Percentiles rank a stretch among this genome's conserved stretches.
phyloP scores from a whole-genome alignment of 2,888 invertebrate species.

The Lasius fuliginosus region DNA sequence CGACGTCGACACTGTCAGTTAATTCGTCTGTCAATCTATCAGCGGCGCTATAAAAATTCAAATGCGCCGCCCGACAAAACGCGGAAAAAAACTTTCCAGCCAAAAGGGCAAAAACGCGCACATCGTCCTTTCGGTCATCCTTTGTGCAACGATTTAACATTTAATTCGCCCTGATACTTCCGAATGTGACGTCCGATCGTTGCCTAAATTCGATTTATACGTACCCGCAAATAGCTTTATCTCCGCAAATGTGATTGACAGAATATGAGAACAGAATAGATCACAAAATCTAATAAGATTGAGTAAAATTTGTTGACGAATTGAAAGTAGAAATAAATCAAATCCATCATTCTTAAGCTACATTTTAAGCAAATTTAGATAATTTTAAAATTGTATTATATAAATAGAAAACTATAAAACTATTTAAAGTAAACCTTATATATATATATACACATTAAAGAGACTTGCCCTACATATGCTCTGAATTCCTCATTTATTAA shows the following conservation, averaged over 20 bases:
- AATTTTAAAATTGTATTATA: neutral
- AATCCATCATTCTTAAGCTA: neutral
- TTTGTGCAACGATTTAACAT: conserved; percentile 55
- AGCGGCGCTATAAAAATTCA: conserved; percentile 54
- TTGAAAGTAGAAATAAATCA: neutral
- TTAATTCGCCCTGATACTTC: conserved; percentile 54
- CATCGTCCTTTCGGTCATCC: conserved; percentile 31
- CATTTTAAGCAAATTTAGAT: neutral
- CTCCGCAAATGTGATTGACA: conserved; percentile 43
- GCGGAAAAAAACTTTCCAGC: conserved; percentile 41
- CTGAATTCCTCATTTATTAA: neutral
- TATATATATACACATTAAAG: too few species aligned
- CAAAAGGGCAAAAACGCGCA: conserved; percentile 44
- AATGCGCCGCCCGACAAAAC: conserved; percentile 50
- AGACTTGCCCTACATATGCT: neutral
- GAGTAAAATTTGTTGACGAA: neutral
- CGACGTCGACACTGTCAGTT: conserved; percentile 56
- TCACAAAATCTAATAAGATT: conserved; percentile 8
- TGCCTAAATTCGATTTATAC: conserved; percentile 47
- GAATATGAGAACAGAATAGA: conserved; percentile 31
- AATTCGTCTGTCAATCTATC: conserved; percentile 58
- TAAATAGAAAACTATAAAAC: neutral
- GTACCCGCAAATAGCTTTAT: conserved; percentile 42
- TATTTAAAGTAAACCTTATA: neutral
- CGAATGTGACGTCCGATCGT: conserved; percentile 47